phyloP scores from a whole-genome alignment of 92 coral and sea anemone genomes.

The Zoanthus solanderi region DNA sequence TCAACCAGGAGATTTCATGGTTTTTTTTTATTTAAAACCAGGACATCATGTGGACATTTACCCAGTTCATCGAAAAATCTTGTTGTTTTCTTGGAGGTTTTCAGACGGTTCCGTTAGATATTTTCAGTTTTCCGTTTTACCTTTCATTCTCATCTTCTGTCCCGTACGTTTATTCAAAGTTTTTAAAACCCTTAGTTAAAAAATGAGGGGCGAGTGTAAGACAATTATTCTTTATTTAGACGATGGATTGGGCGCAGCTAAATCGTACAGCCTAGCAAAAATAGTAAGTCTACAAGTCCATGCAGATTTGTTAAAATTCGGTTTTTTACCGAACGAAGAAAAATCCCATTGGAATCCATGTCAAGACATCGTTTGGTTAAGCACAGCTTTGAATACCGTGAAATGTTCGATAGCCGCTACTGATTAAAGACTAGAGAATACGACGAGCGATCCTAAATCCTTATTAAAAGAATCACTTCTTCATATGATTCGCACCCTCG shows the following conservation, averaged over 20 bases:
- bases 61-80: neutral
- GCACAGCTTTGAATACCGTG: no score
- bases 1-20: conserved; percentile 4
- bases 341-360: no score
- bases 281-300: conserved; percentile 51
- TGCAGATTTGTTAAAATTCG: conserved; percentile 3
- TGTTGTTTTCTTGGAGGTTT: conserved; percentile 17
- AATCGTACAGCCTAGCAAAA: conserved; percentile 3
- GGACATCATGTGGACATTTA: conserved; percentile 2
- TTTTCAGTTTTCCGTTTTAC: neutral
- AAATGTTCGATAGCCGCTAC: no score
- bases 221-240: conserved; percentile 48
- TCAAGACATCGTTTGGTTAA: no score
- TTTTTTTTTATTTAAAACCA: neutral
- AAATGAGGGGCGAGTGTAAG: conserved; percentile 43
- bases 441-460: no score
- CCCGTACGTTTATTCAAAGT: neutral
- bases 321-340: neutral
- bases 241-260: conserved; percentile 56
- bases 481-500: no score
- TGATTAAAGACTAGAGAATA: no score
- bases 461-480: no score
- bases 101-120: neutral
- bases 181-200: neutral
- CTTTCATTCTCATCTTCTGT: neutral